Conservation (phyloP, 2,113 vertebrate genomes). For the Eptesicus fuscus region DNA sequence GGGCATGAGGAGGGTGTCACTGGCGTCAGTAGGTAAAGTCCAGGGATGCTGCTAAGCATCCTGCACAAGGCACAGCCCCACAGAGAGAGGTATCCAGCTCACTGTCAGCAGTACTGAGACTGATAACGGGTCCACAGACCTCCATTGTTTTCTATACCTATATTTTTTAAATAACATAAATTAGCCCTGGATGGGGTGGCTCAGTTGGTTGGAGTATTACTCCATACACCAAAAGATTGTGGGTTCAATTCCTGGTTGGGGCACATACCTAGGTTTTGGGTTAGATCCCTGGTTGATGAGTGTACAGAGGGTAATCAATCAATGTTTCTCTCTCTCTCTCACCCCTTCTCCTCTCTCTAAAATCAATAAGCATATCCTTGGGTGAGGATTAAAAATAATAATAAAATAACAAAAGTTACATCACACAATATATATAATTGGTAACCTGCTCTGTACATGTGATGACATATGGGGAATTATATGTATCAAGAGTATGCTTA, state of each 20-base stretch:
- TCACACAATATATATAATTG: too few relatives aligned
- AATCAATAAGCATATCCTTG: neutral
- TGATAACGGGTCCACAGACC: neutral
- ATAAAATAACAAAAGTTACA: neutral
- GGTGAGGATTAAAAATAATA: neutral
- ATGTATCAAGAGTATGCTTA: neutral
- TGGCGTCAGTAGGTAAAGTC: too few relatives aligned
- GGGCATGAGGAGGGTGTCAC: neutral
- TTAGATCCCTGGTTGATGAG: neutral
- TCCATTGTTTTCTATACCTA: rapidly evolving
- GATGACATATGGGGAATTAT: neutral
- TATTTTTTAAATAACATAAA: neutral
- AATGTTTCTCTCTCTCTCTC: neutral
- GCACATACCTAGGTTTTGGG: neutral
- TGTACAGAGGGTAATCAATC: neutral
- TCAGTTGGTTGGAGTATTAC: neutral
- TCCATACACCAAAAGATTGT: neutral
- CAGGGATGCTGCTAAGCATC: neutral
- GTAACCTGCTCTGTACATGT: neutral
- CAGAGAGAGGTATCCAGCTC: too few relatives aligned
- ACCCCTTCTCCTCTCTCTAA: neutral
- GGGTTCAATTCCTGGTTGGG: neutral
- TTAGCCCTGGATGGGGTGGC: neutral
- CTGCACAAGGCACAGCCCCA: neutral
- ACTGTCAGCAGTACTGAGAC: rapidly evolving